Evolutionary conservation across 2,888 invertebrate genomes (phyloP).

Genomic region (Amiota minor): DNA sequence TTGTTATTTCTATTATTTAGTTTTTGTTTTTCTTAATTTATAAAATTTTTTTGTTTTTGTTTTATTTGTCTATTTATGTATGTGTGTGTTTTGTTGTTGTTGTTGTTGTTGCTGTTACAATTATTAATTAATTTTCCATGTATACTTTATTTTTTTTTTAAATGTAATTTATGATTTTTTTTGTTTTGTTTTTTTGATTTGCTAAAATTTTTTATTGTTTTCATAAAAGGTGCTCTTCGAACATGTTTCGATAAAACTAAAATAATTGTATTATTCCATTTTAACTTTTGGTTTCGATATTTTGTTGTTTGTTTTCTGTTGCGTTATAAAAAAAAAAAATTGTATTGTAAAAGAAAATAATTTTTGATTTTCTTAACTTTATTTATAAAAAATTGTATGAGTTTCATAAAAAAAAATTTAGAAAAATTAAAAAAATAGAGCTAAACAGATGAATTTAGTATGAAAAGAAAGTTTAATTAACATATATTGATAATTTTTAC

Average conservation of each 20-base stretch:
- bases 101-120: background rate
- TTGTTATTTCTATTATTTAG: background rate
- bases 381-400: too few species aligned
- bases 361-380: too few species aligned
- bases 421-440: too few species aligned
- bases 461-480: too few species aligned
- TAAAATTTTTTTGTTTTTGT: background rate
- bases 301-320: constrained; percentile 19
- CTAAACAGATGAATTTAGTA: too few species aligned
- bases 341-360: too few species aligned
- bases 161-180: constrained; percentile 32
- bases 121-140: constrained; percentile 43
- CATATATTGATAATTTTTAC: too few species aligned
- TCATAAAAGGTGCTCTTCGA: constrained; percentile 64
- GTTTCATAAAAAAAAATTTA: too few species aligned
- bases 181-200: constrained; percentile 39
- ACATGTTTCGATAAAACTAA: constrained; percentile 30
- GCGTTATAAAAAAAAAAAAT: constrained; percentile 14
- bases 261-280: constrained; percentile 11
- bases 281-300: constrained; percentile 30
- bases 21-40: background rate
- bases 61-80: constrained; percentile 11
- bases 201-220: constrained; percentile 61
- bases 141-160: too few species aligned
- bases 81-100: constrained; percentile 36